phyloP scores from a whole-genome alignment of 2,113 vertebrate genomes.

The Myotis brandtii region DNA sequence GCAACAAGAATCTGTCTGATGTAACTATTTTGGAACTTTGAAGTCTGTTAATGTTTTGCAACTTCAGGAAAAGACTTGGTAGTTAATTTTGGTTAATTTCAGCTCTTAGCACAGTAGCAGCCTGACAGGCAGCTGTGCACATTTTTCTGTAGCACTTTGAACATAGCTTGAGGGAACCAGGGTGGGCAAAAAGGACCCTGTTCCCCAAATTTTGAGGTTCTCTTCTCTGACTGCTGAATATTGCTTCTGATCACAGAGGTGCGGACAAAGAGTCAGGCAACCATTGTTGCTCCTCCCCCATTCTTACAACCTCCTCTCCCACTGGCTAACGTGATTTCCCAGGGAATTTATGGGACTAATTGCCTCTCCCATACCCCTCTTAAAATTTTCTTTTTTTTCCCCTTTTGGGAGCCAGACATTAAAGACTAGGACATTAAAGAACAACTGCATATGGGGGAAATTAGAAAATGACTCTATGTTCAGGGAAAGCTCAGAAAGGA shows the following conservation, averaged over 20 bases:
- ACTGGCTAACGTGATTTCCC: neutral
- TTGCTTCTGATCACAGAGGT: neutral
- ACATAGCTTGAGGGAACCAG: neutral
- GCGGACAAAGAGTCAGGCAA: neutral
- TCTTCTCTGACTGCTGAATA: neutral
- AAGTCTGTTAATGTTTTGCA: constrained; percentile 22
- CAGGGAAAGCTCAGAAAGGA: neutral
- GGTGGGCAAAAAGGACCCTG: neutral
- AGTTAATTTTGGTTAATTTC: neutral
- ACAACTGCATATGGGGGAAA: neutral
- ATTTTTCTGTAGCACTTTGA: neutral
- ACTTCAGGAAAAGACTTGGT: neutral
- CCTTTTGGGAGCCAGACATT: neutral
- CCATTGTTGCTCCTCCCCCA: neutral
- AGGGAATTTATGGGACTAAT: neutral
- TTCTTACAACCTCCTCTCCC: neutral
- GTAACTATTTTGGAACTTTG: constrained; percentile 11
- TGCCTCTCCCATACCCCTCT: neutral
- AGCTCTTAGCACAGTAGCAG: neutral
- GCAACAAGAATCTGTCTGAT: neutral
- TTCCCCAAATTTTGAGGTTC: neutral
- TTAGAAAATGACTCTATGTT: neutral
- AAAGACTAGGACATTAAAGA: neutral
- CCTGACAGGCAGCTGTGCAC: neutral
- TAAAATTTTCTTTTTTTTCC: neutral